Conservation (phyloP, 2,113 vertebrate genomes). For the Ascaphus truei region DNA sequence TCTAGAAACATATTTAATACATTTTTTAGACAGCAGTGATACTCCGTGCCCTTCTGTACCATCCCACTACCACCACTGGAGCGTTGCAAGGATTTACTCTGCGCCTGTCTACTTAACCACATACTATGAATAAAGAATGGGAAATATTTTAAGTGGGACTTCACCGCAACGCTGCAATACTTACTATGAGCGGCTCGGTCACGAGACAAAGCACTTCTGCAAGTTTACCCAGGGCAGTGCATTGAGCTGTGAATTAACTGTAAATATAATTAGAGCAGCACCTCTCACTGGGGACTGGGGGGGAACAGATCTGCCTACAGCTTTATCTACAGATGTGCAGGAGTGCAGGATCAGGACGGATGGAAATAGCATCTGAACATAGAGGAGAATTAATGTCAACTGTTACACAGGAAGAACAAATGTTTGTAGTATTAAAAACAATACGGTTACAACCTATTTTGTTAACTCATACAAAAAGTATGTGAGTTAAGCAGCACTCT, state of each 20-base stretch:
- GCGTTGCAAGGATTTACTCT: too few relatives aligned
- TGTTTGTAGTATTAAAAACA: not conserved
- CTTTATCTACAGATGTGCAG: constrained; percentile 58
- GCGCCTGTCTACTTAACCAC: too few relatives aligned
- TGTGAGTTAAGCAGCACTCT: too few relatives aligned
- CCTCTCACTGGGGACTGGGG: constrained; percentile 41
- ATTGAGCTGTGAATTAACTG: constrained; percentile 45
- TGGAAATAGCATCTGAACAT: constrained; percentile 63
- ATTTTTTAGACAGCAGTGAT: too few relatives aligned
- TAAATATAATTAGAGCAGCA: constrained; percentile 47
- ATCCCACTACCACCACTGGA: too few relatives aligned
- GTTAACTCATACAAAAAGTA: not conserved
- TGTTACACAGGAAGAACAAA: constrained; percentile 5
- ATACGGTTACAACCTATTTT: not conserved
- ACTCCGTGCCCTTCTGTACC: too few relatives aligned
- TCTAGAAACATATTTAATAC: too few relatives aligned
- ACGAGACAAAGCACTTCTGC: constrained; percentile 36
- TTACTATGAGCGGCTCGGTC: constrained; percentile 40
- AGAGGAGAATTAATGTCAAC: constrained; percentile 48
- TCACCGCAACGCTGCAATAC: constrained; percentile 3
- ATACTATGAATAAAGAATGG: too few relatives aligned
- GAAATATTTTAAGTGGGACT: too few relatives aligned
- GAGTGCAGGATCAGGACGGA: constrained; percentile 61
- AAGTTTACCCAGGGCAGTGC: constrained; percentile 34
- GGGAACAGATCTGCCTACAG: constrained; percentile 58